phyloP scores from a whole-genome alignment of 2,888 invertebrate species.

The Heliconius charithonia region DNA sequence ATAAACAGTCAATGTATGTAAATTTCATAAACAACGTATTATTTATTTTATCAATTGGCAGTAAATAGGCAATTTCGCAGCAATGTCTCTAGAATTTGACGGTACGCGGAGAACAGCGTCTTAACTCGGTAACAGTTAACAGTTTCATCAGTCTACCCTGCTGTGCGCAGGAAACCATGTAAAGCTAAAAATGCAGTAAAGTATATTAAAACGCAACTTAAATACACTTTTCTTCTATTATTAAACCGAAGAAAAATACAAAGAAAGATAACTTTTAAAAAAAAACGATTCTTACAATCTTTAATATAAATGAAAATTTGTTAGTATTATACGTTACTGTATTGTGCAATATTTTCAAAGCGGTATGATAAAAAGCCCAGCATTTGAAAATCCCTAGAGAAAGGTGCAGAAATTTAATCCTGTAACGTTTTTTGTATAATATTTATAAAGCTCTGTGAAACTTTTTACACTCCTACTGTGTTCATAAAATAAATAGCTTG shows the following conservation, averaged over 20 bases:
- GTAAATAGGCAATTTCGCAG: no score
- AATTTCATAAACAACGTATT: no score
- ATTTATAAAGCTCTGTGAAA: neutral
- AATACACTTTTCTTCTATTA: no score
- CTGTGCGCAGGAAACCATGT: no score
- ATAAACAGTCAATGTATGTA: no score
- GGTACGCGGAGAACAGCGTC: no score
- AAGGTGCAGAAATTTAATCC: neutral
- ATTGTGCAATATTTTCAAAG: constrained; percentile 11
- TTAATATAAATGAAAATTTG: constrained; percentile 12
- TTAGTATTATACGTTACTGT: constrained; percentile 21
- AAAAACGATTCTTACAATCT: neutral
- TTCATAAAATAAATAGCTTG: neutral
- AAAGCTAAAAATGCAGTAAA: no score
- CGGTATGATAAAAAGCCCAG: neutral
- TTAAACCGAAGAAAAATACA: neutral
- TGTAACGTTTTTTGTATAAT: neutral
- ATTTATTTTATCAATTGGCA: no score
- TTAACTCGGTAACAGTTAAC: no score
- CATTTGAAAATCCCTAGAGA: neutral
- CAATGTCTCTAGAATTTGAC: no score
- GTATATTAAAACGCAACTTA: no score
- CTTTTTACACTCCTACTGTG: neutral
- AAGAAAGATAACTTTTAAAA: neutral
- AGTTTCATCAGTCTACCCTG: no score